Evolutionary conservation across 2,888 invertebrate species (phyloP), one percentile per base, ranked within the genome.

Genomic region (Camptogramma bilineatum): DNA sequence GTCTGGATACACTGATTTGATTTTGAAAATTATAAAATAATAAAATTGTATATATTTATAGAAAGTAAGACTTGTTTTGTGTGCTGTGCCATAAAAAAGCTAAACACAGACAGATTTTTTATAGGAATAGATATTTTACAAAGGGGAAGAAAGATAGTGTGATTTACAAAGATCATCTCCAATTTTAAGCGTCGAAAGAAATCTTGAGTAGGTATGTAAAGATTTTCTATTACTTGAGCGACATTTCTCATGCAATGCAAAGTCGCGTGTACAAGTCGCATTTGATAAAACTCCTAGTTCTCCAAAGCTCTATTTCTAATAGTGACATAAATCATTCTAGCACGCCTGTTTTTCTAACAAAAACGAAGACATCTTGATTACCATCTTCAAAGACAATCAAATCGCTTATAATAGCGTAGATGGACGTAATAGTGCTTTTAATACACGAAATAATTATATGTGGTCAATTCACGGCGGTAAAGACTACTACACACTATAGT

Each of bases 381-480:
- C 74, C 47, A 69, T 71, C 34, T 64, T 64, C 62, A 55, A 69
- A 59, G 81, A 83, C 80, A 75, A 71, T 76, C 72, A 80, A 81
- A 82, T 80, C 68, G 75, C 70, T 52, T 46, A 62, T 78, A 76
- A 76, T 78, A 74, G 70, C 71, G 65, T 70, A 72, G 63, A 47
- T 52, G 52, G 50, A 56, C 31, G 64, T 75, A 74, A 75, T 72
- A 75, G 71, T 68, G 68, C 70, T 73, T 75, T 77, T 77, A 78
- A 79, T 81, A 77, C 75, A 70, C 70, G 61, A 54, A 69, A 67
- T 89, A 87, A 88, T 88, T 83, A 87, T 73, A 80, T 81, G 82
- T 75, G 77, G 76, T 78, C 68, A 70, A 74, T 56, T 52, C 44
- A 44, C 24, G 44, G 44, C 31, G 39, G 50, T 48, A 31, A 48